Evolutionary conservation across 2,888 invertebrate genomes (phyloP).

Genomic region (Sinohyriopsis cumingii): DNA sequence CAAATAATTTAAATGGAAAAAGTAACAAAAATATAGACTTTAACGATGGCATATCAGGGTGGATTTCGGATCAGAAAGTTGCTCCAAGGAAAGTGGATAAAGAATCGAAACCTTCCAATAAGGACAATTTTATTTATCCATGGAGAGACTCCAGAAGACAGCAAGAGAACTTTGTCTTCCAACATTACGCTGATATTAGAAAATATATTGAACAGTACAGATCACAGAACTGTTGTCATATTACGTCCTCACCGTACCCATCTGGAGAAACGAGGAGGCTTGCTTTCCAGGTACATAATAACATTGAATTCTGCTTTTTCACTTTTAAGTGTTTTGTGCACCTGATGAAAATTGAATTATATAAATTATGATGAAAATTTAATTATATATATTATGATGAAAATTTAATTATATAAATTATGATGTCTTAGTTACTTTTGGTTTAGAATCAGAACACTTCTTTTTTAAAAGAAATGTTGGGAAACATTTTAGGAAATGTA

Average conservation of each 20-base stretch:
- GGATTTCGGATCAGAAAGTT: slow-evolving; percentile 48
- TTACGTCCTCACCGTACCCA: slow-evolving; percentile 4
- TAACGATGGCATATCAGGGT: slow-evolving; percentile 46
- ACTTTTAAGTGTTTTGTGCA: too few relatives aligned
- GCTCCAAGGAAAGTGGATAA: slow-evolving; percentile 44
- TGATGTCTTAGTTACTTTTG: too few relatives aligned
- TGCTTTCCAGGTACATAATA: slow-evolving; percentile 26
- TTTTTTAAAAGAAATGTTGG: too few relatives aligned
- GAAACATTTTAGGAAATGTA: too few relatives aligned
- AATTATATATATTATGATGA: too few relatives aligned
- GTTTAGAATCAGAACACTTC: too few relatives aligned
- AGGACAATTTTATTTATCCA: slow-evolving; percentile 31
- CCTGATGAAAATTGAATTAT: too few relatives aligned
- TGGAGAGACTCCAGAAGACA: slow-evolving; percentile 43
- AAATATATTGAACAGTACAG: slow-evolving; percentile 56
- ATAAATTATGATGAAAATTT: too few relatives aligned
- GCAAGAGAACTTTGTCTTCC: slow-evolving; percentile 46
- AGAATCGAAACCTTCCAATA: slow-evolving; percentile 22
- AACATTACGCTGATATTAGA: slow-evolving; percentile 44
- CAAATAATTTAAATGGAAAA: slow-evolving; percentile 17
- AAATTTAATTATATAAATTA: too few relatives aligned
- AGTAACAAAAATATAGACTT: slow-evolving; percentile 16
- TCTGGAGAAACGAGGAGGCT: slow-evolving; percentile 30
- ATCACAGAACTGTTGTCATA: slow-evolving; percentile 39
- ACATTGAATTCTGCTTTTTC: too few relatives aligned